Percentiles rank a stretch among this genome's conserved stretches.
phyloP scores from a whole-genome alignment of 2,113 vertebrate genomes.

The Tilapia sparmanii region DNA sequence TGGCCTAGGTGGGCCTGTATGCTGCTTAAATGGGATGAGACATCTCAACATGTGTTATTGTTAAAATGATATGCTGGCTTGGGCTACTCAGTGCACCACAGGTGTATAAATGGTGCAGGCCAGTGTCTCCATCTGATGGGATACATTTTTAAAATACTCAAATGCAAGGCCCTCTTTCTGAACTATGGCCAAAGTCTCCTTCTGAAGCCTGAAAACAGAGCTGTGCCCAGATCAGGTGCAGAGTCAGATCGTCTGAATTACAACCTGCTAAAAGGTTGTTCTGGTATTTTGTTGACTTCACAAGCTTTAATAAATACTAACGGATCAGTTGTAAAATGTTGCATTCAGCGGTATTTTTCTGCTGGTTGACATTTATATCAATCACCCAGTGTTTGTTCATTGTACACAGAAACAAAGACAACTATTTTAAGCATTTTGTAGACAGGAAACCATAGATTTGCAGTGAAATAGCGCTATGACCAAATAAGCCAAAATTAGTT shows the following conservation, averaged over 20 bases:
- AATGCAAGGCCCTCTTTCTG: neutral
- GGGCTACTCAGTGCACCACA: neutral
- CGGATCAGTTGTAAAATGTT: neutral
- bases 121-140: neutral
- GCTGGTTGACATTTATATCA: neutral
- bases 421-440: neutral
- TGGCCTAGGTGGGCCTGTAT: neutral
- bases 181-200: neutral
- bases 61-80: neutral
- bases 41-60: neutral
- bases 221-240: neutral
- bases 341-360: neutral
- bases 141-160: neutral
- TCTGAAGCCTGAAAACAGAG: neutral
- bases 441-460: conserved; percentile 6
- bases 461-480: neutral
- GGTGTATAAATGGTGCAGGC: neutral
- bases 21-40: neutral
- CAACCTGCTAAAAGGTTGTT: neutral
- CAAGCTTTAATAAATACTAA: neutral
- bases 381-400: neutral
- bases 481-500: neutral
- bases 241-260: neutral
- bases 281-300: neutral
- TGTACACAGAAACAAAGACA: neutral